phyloP scores from a whole-genome alignment of 2,113 vertebrate genomes.

The Cryptotis parvus region DNA sequence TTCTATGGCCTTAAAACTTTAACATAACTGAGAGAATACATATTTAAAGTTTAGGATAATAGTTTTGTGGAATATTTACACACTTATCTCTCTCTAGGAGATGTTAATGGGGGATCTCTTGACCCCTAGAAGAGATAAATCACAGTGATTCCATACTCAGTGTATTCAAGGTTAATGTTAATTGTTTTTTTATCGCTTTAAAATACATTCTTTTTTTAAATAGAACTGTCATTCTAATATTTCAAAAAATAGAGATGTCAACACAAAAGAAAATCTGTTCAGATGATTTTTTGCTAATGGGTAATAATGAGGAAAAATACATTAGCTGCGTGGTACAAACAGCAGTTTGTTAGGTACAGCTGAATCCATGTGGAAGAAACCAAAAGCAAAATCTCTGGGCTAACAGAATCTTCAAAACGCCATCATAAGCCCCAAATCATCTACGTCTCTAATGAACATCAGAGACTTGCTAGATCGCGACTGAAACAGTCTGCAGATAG shows the following conservation, averaged over 20 bases:
- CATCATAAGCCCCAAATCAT: background rate
- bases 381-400: background rate
- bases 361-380: background rate
- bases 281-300: background rate
- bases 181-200: slow-evolving; percentile 15
- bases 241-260: background rate
- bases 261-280: slow-evolving; percentile 5
- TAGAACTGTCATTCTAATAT: slow-evolving; percentile 19
- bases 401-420: background rate
- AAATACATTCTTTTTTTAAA: background rate
- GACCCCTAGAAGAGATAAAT: slow-evolving; percentile 6
- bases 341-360: background rate
- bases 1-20: background rate
- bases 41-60: background rate
- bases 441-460: background rate
- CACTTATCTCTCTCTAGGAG: background rate
- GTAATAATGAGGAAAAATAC: background rate
- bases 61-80: background rate
- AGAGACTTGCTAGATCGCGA: background rate
- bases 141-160: background rate
- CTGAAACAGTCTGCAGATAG: background rate
- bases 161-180: slow-evolving; percentile 13
- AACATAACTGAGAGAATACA: background rate
- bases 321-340: background rate
- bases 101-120: background rate